phyloP scores from a whole-genome alignment of 2,888 invertebrate genomes.

The Neocrepidodera transversa region DNA sequence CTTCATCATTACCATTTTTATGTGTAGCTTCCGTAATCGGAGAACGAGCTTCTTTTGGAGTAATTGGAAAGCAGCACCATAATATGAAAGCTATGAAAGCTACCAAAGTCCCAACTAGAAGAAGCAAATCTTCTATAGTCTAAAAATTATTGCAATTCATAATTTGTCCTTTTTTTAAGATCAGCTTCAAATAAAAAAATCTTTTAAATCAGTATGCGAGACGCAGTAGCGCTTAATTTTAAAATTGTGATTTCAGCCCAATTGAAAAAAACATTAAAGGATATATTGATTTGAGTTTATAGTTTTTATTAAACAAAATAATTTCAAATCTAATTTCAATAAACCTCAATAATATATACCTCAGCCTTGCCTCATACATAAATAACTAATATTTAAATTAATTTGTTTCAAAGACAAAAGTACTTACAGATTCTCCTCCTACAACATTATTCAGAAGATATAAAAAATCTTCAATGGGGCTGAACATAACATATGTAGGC shows the following conservation, averaged over 20 bases:
- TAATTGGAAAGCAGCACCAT: slow-evolving; percentile 70
- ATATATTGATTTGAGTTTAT: no score
- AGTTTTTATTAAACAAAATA: no score
- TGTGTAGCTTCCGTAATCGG: slow-evolving; percentile 39
- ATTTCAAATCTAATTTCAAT: no score
- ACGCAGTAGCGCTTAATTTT: no score
- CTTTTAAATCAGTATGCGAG: no score
- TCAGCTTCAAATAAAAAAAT: not conserved
- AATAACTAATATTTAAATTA: not conserved
- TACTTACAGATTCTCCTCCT: slow-evolving; percentile 67
- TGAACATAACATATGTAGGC: slow-evolving; percentile 32
- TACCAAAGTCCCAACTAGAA: slow-evolving; percentile 68
- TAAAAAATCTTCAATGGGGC: slow-evolving; percentile 67
- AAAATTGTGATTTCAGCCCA: no score
- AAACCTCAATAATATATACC: no score
- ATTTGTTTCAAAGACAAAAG: not conserved
- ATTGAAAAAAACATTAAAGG: no score
- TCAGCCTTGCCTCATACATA: no score
- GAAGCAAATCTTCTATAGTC: slow-evolving; percentile 70
- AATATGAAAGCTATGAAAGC: slow-evolving; percentile 70
- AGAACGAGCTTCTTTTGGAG: slow-evolving; percentile 54
- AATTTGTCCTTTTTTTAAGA: no score
- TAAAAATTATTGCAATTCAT: slow-evolving; percentile 51
- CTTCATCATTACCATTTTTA: slow-evolving; percentile 49
- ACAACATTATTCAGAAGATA: slow-evolving; percentile 68